Conservation (phyloP, 2,797 vertebrate species). For the Sebastes wilsoni region DNA sequence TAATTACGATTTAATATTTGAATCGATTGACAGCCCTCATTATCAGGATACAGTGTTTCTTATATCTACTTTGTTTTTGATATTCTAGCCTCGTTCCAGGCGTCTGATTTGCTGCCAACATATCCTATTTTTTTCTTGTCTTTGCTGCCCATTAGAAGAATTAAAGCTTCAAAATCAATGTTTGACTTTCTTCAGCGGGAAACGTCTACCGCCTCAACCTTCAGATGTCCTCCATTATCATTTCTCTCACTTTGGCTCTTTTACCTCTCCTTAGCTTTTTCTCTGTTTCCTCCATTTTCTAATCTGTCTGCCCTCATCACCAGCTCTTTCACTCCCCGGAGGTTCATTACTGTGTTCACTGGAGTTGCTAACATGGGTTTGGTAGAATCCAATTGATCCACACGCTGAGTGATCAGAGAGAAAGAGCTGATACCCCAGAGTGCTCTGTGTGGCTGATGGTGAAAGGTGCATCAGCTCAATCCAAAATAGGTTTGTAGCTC, state of each 20-base stretch:
- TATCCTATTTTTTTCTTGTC: neutral
- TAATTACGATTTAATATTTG: no score
- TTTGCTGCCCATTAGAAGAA: constrained; percentile 1
- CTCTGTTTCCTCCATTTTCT: constrained; percentile 23
- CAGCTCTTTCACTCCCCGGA: constrained; percentile 32
- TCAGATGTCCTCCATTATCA: constrained; percentile 21
- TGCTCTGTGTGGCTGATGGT: neutral
- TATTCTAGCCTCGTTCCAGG: neutral
- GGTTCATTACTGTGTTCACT: constrained; percentile 57
- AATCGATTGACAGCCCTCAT: no score
- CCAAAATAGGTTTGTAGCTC: constrained; percentile 39
- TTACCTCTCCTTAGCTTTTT: constrained; percentile 3
- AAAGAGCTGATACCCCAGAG: constrained; percentile 2
- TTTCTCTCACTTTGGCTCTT: constrained; percentile 13
- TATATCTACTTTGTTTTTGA: neutral
- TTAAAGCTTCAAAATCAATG: constrained; percentile 12
- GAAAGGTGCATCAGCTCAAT: constrained; percentile 25
- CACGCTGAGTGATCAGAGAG: constrained; percentile 37
- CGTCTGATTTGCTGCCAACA: neutral
- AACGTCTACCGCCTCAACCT: constrained; percentile 9
- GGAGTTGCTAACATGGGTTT: constrained; percentile 37
- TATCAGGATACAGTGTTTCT: neutral
- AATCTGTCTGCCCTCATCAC: constrained; percentile 40
- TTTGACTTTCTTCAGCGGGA: neutral
- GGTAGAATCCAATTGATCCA: constrained; percentile 48